Percentiles rank a stretch among this genome's conserved stretches.
Evolutionary conservation across 1,140 invertebrate species (phyloP).

Genomic region (Aporrectodea caliginosa): DNA sequence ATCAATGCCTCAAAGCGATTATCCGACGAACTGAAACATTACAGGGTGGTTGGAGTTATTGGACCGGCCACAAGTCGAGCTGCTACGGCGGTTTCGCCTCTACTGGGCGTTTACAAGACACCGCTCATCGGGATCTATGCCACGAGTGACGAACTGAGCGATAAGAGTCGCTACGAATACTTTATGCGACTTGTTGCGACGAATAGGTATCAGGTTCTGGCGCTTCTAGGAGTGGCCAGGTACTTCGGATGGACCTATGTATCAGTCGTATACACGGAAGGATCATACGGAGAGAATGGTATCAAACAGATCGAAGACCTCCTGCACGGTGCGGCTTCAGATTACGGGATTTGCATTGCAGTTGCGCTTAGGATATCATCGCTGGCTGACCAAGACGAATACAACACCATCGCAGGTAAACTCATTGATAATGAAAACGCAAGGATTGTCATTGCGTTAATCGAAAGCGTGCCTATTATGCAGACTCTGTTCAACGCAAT

Average conservation of each 20-base stretch:
- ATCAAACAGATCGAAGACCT: conserved; percentile 52
- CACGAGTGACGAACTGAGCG: conserved; percentile 38
- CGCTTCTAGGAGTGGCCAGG: conserved; percentile 65
- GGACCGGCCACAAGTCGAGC: conserved; percentile 56
- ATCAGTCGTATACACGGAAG: conserved; percentile 65
- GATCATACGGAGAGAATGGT: conserved; percentile 66
- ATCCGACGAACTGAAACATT: background rate
- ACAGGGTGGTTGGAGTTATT: background rate
- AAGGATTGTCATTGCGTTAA: background rate
- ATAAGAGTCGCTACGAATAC: conserved; percentile 44
- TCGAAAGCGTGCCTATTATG: background rate
- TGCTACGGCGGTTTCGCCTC: conserved; percentile 64
- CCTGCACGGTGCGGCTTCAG: background rate
- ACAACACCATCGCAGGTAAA: background rate
- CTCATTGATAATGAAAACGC: background rate
- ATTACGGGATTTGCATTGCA: background rate
- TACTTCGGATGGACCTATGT: conserved; percentile 67
- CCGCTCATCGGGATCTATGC: conserved; percentile 55
- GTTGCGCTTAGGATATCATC: background rate
- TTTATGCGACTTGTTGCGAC: conserved; percentile 49
- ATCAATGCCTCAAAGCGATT: background rate
- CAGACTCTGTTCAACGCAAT: background rate
- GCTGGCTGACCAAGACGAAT: background rate
- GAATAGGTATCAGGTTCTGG: conserved; percentile 62
- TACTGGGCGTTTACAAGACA: conserved; percentile 63